phyloP scores from a whole-genome alignment of 2,888 invertebrate genomes.

The Pachliopta kotzebuea region DNA sequence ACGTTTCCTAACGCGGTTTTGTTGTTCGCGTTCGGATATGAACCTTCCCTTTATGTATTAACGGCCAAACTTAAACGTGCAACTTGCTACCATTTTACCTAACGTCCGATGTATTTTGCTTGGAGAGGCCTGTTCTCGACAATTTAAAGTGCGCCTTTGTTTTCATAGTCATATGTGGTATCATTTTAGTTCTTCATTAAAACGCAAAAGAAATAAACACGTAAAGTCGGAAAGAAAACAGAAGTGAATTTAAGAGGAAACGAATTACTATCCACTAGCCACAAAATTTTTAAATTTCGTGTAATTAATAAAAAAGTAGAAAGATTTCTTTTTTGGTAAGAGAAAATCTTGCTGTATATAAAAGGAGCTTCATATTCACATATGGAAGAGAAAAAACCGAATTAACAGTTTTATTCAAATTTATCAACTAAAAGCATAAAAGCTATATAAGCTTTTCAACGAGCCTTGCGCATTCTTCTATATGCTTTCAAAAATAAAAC shows the following conservation, averaged over 20 bases:
- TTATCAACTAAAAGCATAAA: too few relatives aligned
- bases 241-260: too few relatives aligned
- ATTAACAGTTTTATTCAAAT: too few relatives aligned
- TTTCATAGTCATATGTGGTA: slow-evolving; percentile 38
- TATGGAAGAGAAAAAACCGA: too few relatives aligned
- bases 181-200: slow-evolving; percentile 9
- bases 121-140: slow-evolving; percentile 45
- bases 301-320: too few relatives aligned
- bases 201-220: neutral
- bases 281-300: too few relatives aligned
- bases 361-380: too few relatives aligned
- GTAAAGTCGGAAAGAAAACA: neutral
- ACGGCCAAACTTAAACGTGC: slow-evolving; percentile 38
- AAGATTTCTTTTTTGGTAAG: too few relatives aligned
- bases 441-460: too few relatives aligned
- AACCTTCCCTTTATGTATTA: slow-evolving; percentile 38
- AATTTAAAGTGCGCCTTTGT: slow-evolving; percentile 52
- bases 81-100: slow-evolving; percentile 47
- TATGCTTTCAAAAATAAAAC: slow-evolving; percentile 39
- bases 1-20: slow-evolving; percentile 60
- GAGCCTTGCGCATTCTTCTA: too few relatives aligned
- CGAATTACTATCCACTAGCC: too few relatives aligned
- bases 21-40: slow-evolving; percentile 37
- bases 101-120: slow-evolving; percentile 60
- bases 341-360: too few relatives aligned